phyloP scores from a whole-genome alignment of 1,140 invertebrate genomes.

The Pantala flavescens region DNA sequence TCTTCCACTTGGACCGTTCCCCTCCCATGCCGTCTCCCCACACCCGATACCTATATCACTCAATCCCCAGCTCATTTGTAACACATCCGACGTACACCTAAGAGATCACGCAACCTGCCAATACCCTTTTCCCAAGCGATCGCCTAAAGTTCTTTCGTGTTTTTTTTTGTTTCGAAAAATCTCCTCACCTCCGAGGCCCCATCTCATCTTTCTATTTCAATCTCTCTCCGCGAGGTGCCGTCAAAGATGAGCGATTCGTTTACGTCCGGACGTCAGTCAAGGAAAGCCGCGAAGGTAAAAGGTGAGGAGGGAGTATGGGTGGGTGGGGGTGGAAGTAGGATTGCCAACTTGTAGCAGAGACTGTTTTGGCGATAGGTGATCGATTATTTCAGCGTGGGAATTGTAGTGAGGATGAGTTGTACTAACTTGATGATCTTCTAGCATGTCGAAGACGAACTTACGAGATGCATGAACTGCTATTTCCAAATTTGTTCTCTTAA shows the following conservation, averaged over 20 bases:
- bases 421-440: too few species aligned
- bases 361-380: too few species aligned
- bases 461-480: too few species aligned
- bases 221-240: neutral
- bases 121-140: neutral
- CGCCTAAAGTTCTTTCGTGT: neutral
- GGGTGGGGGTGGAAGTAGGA: neutral
- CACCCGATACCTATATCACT: neutral
- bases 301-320: neutral
- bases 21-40: neutral
- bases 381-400: too few species aligned
- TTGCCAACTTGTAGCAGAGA: too few species aligned
- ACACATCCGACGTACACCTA: neutral
- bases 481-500: too few species aligned
- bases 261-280: neutral
- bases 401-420: too few species aligned
- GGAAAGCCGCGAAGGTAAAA: neutral
- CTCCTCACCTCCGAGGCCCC: neutral
- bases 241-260: constrained; percentile 9
- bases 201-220: constrained; percentile 10
- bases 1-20: neutral
- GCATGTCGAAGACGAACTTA: too few species aligned
- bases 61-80: constrained; percentile 9
- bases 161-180: neutral
- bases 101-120: neutral